Evolutionary conservation across 2,113 vertebrate species (phyloP), one percentile per base, ranked within the genome.

Genomic region (Coregonus clupeaformis): DNA sequence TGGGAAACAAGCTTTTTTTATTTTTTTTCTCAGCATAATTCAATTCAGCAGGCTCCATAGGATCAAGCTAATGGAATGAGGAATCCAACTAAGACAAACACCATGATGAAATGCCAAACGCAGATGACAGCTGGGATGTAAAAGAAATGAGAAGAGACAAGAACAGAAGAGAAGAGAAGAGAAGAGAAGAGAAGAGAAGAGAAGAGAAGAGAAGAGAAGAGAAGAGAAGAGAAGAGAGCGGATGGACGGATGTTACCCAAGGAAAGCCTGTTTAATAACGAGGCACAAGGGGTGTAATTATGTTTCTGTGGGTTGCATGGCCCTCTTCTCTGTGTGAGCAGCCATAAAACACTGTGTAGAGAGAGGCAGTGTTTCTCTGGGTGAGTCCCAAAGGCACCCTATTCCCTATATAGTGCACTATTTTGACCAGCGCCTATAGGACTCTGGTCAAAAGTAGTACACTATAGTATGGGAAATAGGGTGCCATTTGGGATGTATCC

Each of bases 261-360:
- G 29, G 52, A 5, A 65, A 49, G 36, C 36, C 9, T 42, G 36
- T 52, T 71, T 82, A 86, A 86, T 83, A 69, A 86, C 59, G 67
- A 77, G 80, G 70, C 73, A 64, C 64, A 16, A 66, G 69, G 74
- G 72, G 32, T 62, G 73, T 81, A 86, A 86, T 88, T 86, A 82
- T 45, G 80, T 71, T 72, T 73, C 76, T 72, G 25, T 25, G 60
- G 11, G 60, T 3, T 25, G 60, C n/a, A 25, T 7, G 60, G 60
- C n/a, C 9, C 3, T n/a, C 60, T 63, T 13, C 68, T 85, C 77
- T 68, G 63, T 71, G 42, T 77, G 14, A 5, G 72, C 75, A 74
- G 70, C 63, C 57, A 7, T 52, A n/a, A 52, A 52, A 52, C 14
- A 52, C 47, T 16, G 14, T 16, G 47, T 52, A 16, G 47, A 52